Conservation (phyloP, 2,797 vertebrate species). For the Sciurus carolinensis region DNA sequence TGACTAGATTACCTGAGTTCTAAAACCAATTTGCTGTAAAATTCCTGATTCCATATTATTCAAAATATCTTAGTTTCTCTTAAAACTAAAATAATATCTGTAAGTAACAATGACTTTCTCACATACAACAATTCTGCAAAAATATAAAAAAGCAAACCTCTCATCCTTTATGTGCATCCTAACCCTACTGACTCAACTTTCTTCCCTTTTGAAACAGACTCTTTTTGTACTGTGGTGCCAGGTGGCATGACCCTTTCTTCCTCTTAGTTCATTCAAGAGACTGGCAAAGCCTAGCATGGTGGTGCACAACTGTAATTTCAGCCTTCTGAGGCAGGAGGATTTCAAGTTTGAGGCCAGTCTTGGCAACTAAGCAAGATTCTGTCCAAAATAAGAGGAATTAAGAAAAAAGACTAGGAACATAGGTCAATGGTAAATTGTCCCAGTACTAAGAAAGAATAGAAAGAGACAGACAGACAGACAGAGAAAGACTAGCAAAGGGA, state of each 20-base stretch:
- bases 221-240: conserved; percentile 37
- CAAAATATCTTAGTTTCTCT: conserved; percentile 16
- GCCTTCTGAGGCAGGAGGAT: too few species aligned
- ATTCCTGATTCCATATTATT: conserved; percentile 30
- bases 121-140: background rate
- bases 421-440: too few species aligned
- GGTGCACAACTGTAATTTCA: too few species aligned
- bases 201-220: conserved; percentile 15
- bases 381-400: too few species aligned
- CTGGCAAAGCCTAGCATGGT: too few species aligned
- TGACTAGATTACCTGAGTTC: conserved; percentile 37
- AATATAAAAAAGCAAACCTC: conserved; percentile 11
- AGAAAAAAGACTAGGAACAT: too few species aligned
- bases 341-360: too few species aligned
- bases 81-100: background rate
- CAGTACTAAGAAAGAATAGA: too few species aligned
- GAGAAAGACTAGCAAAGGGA: background rate
- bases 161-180: conserved; percentile 57
- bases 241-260: conserved; percentile 27
- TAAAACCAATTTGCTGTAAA: conserved; percentile 53
- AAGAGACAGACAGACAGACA: too few species aligned
- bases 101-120: conserved; percentile 23
- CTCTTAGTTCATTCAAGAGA: background rate
- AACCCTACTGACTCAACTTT: background rate
- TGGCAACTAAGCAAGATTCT: too few species aligned